Base-by-base conservation (phyloP, 1,140 invertebrate genomes). In the Leguminivora glycinivorella region DNA sequence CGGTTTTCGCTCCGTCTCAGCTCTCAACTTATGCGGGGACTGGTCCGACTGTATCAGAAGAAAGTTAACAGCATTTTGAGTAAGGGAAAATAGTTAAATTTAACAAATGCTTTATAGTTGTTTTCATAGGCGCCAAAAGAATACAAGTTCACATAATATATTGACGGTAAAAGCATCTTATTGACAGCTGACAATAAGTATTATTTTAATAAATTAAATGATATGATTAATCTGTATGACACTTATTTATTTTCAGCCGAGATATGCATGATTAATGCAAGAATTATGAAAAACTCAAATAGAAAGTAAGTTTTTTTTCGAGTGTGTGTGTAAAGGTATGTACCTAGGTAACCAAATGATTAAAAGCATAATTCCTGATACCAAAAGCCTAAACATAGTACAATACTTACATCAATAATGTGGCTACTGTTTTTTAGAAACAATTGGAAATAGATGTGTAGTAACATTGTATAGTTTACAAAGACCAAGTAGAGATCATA, bases 1-100 rank as follows among this genome's bases (percentile, higher is more conserved):
- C 81, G 88, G 69, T 91, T 89, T 75, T 91, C 88, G 2, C 73
- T 91, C 14, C 79, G 88, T 4, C 73, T 91, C 26, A 88, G 85
- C 70, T 89, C 86, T 40, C 87, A 89, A 71, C 72, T 91, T 4
- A 75, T 91, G 70, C 75, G 85, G 10, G 88, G 88, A 0, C 70
- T 91, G 40, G 86, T 84, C 3, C 77, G 85, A 58, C 71, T 91
- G 17, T 89, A 89, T 67, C 81, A 88, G 67, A 80, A 76, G 70
- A 88, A 91, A 84, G 83, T 78, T 14, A 76, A 73, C 9, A 72
- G 84, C 22, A 82, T 85, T 26, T 40, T 89, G 70, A 75, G 88
- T 89, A 74, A 75, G 78, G 73, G 10, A 47, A n/a, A 47, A 5
- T 17, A 17, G 5, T 47, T 6, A 52, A 3, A 22, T 22, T 52